Percentiles rank a stretch among this genome's conserved stretches.
Evolutionary conservation across 2,888 invertebrate genomes (phyloP).

Genomic region (Cactoblastis cactorum): DNA sequence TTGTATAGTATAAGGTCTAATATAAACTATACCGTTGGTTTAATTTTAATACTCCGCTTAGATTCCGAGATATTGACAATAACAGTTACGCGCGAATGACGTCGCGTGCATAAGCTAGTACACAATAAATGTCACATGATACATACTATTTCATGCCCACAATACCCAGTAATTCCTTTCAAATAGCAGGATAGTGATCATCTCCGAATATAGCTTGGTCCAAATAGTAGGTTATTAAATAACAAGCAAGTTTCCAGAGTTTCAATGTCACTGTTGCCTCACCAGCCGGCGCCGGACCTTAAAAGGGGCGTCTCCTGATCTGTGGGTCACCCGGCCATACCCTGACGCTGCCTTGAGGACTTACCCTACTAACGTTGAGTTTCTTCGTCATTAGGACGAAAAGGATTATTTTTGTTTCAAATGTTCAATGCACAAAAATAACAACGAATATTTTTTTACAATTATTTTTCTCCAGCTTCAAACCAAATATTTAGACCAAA

Average conservation of each 20-base stretch:
- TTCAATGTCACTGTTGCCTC: conserved; percentile 38
- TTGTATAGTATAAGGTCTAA: too few species aligned
- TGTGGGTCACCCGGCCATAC: conserved; percentile 59
- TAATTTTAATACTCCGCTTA: too few species aligned
- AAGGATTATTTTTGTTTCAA: too few species aligned
- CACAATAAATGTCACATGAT: not conserved
- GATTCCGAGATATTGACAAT: too few species aligned
- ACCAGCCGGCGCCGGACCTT: conserved; percentile 64
- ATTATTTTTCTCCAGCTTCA: too few species aligned
- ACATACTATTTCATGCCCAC: not conserved
- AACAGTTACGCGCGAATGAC: too few species aligned
- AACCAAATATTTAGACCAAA: too few species aligned
- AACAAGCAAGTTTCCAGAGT: conserved; percentile 15
- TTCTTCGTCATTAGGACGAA: too few species aligned
- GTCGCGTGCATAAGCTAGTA: not conserved
- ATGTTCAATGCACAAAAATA: too few species aligned
- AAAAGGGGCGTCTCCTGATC: conserved; percentile 60
- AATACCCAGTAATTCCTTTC: not conserved
- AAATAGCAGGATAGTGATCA: not conserved
- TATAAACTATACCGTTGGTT: too few species aligned
- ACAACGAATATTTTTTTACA: too few species aligned
- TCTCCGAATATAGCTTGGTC: conserved; percentile 5
- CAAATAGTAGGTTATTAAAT: not conserved
- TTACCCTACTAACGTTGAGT: conserved; percentile 1
- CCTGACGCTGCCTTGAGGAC: conserved; percentile 22